A percentile compares a stretch with the other conserved stretches of the same genome.
phyloP scores from a whole-genome alignment of 2,797 vertebrate genomes.

The Pipistrellus pygmaeus region DNA sequence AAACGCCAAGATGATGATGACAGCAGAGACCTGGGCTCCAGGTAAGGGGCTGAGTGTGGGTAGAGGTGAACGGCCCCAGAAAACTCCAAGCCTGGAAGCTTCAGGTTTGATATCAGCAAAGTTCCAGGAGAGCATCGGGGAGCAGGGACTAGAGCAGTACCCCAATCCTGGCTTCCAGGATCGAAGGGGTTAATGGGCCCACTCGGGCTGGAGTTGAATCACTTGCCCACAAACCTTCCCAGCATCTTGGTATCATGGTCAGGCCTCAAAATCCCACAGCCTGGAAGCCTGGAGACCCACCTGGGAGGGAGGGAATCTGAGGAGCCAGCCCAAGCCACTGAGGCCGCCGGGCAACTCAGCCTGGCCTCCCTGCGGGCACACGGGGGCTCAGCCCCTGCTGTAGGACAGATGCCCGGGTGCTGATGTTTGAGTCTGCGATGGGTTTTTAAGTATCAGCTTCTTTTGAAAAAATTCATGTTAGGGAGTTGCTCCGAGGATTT shows the following conservation, averaged over 20 bases:
- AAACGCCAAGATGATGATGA: neutral
- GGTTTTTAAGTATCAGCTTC: neutral
- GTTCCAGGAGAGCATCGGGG: conserved; percentile 62
- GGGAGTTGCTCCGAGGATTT: too few species aligned
- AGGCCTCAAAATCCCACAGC: neutral
- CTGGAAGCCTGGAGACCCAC: neutral
- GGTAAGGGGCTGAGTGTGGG: neutral
- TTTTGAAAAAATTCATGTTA: neutral
- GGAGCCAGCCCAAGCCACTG: neutral
- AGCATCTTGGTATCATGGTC: neutral
- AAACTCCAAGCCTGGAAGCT: neutral
- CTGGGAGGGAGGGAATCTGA: neutral
- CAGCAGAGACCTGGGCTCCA: neutral
- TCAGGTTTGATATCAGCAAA: conserved; percentile 65
- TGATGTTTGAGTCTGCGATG: neutral
- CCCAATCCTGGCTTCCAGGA: conserved; percentile 59
- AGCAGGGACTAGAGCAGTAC: conserved; percentile 20
- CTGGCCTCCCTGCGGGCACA: neutral
- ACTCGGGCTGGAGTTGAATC: conserved; percentile 61
- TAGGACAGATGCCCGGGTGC: neutral
- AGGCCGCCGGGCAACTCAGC: neutral
- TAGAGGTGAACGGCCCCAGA: neutral
- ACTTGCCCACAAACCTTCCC: neutral
- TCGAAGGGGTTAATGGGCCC: conserved; percentile 63
- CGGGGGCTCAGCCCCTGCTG: neutral